Evolutionary conservation across 92 coral and sea anemone species (phyloP), one percentile per base, ranked within the genome.

Genomic region (Plumapathes pennacea): DNA sequence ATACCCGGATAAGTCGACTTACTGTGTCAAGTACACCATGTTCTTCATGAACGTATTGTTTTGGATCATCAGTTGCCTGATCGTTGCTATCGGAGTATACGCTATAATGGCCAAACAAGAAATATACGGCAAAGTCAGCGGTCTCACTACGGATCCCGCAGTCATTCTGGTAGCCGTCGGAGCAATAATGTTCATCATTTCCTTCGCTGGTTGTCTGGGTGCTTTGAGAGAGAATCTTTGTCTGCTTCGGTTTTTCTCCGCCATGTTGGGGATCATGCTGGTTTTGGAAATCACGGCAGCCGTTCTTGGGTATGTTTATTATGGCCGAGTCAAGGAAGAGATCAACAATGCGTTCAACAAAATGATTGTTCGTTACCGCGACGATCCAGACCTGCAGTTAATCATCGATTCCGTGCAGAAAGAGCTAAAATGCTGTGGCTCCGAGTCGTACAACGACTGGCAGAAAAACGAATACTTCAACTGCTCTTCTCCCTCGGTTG

Each of bases 131-230:
- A 69, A 91, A 59, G 54, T 91, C 15, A 89, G 88, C 53, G 72
- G 69, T 24, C 63, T 91, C 13, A 59, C 90, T n/a, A 75, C 95
- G 1, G 97, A 91, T 52, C 97, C 97, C 9, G 97, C 97, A 8
- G 92, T 76, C 5, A 39, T 91, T 9, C 61, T 91, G 23, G 64
- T 90, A n/a, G 37, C 53, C 32, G 78, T 80, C 24, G 96, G 97
- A 17, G 58, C 80, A 11, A 20, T 85, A 47, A 77, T 89, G 73
- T 84, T 89, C 37, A 11, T 94, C 28, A 85, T 94, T 11, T 55
- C 97, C 3, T 94, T 85, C 46, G 76, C 89, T 46, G 99, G 99
- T 5, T 90, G 97, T 50, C 57, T 94, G 24, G 99, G 99, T 10
- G 89, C 99, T 5, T 65, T 94, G 47, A 71, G 99, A 37, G 99